phyloP scores from a whole-genome alignment of 2,797 vertebrate genomes.

The Aldrovandia affinis region DNA sequence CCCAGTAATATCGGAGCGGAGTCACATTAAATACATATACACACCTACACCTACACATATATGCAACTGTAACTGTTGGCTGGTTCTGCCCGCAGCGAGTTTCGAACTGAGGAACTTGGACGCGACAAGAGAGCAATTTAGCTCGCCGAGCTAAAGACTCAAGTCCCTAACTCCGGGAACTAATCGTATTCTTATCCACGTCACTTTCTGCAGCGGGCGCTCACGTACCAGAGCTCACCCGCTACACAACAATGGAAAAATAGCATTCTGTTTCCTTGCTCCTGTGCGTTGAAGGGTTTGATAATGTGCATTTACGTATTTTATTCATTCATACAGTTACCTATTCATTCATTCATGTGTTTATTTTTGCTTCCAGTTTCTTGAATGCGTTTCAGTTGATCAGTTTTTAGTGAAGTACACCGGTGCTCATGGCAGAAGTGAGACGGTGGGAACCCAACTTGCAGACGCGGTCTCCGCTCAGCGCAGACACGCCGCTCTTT shows the following conservation, averaged over 20 bases:
- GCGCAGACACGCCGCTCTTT: conserved; percentile 24
- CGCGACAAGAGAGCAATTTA: no score
- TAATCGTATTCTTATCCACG: no score
- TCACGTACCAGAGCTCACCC: no score
- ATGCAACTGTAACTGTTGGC: no score
- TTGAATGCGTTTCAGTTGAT: background rate
- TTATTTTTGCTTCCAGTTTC: conserved; percentile 10
- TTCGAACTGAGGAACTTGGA: no score
- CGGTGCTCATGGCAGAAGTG: background rate
- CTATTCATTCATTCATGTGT: conserved; percentile 4
- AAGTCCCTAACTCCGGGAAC: no score
- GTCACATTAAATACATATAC: background rate
- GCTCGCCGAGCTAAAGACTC: no score
- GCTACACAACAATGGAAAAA: no score
- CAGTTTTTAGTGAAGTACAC: background rate
- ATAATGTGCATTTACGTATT: background rate
- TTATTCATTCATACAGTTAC: background rate
- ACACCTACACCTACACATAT: background rate
- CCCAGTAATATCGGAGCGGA: background rate
- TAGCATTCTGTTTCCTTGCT: background rate
- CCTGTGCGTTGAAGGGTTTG: background rate
- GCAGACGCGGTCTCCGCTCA: conserved; percentile 3
- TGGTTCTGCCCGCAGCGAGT: no score
- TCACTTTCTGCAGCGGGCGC: no score
- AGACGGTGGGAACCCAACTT: background rate